phyloP scores from a whole-genome alignment of 2,797 vertebrate species.

The Numenius phaeopus region DNA sequence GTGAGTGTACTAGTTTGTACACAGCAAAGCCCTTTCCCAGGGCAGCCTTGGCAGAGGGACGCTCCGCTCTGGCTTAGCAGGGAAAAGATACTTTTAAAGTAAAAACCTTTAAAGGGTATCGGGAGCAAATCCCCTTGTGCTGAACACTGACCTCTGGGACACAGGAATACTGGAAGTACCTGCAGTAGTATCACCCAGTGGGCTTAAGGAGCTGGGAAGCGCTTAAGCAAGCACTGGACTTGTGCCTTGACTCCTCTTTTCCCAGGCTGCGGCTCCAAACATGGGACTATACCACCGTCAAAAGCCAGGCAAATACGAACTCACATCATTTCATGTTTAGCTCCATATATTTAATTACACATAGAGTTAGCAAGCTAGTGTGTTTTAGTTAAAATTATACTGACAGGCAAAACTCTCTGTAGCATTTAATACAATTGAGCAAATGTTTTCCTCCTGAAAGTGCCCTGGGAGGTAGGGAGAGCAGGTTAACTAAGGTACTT shows the following conservation, averaged over 20 bases:
- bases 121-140: constrained; percentile 11
- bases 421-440: constrained; percentile 57
- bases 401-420: constrained; percentile 39
- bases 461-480: background rate
- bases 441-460: constrained; percentile 47
- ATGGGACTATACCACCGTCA: background rate
- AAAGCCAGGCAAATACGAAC: constrained; percentile 14
- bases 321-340: background rate
- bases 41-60: rapidly evolving
- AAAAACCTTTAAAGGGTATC: background rate
- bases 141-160: background rate
- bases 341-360: constrained; percentile 36
- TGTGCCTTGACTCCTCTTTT: background rate
- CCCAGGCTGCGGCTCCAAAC: background rate
- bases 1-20: background rate
- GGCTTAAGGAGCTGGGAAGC: background rate
- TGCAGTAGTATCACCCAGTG: background rate
- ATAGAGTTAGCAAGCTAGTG: background rate
- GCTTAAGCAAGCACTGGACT: background rate
- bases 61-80: background rate
- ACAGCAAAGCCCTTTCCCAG: background rate
- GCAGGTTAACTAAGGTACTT: constrained; percentile 46
- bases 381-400: constrained; percentile 28
- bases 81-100: background rate
- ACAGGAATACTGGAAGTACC: background rate